phyloP scores from a whole-genome alignment of 2,113 vertebrate species.

The Buteo buteo region DNA sequence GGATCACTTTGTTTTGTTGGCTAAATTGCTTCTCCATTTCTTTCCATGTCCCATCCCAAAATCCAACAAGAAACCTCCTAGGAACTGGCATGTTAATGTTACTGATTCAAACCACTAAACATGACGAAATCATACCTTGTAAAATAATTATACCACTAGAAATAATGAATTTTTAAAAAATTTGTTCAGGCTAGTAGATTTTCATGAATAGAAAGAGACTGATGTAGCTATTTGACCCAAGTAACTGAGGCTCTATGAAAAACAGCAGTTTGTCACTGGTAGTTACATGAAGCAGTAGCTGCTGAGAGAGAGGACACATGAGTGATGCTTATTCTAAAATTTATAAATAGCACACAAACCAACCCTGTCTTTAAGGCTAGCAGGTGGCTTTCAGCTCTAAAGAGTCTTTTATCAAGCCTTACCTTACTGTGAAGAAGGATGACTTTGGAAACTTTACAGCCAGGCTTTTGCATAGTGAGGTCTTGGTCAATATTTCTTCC shows the following conservation, averaged over 20 bases:
- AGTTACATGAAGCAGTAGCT: not conserved
- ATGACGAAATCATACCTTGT: not conserved
- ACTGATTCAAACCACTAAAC: not conserved
- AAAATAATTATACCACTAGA: not conserved
- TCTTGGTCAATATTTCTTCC: not conserved
- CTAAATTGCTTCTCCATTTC: not conserved
- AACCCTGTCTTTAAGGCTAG: not conserved
- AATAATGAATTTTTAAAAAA: not conserved
- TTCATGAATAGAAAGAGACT: not conserved
- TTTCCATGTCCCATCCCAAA: not conserved
- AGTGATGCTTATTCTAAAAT: not conserved
- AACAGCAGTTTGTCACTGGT: not conserved
- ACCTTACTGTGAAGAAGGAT: not conserved
- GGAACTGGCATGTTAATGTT: not conserved
- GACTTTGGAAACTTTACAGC: not conserved
- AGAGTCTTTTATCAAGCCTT: not conserved
- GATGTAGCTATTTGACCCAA: not conserved
- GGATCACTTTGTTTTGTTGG: not conserved
- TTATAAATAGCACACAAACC: not conserved
- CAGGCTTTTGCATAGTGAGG: not conserved
- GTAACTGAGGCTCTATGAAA: not conserved
- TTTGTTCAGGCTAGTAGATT: not conserved
- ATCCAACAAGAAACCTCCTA: not conserved
- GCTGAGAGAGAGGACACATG: accelerated
- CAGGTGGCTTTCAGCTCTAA: not conserved